Evolutionary conservation across 2,113 vertebrate genomes (phyloP), one percentile per base, ranked within the genome.

Genomic region (Hassar affinis): DNA sequence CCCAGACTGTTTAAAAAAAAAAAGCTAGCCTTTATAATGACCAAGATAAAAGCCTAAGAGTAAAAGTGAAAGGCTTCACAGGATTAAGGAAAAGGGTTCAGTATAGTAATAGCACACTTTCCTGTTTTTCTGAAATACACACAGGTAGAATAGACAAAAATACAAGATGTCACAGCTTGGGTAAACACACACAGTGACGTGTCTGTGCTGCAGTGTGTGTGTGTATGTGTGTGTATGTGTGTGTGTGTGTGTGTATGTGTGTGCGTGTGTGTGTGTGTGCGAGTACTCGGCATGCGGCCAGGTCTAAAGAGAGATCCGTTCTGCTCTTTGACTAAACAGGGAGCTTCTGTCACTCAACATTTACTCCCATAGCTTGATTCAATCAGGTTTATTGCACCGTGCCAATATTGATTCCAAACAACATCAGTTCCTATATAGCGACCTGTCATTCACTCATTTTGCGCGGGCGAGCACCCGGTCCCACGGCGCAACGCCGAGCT

Each of bases 391-490:
- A 77, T 62, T 72, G 74, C 57, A 30, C 61, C 35, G 64, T 72
- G 82, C 79, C 76, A 69, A 81, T 77, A 56, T 64, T 45, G 54
- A 81, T 54, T 84, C 72, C 30, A 69, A 68, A 84, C 62, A 68
- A 51, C 82, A 77, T 52, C 49, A 68, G 86, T 75, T 84, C 62
- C 72, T 35, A 81, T 78, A 47, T 49, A 66, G 22, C 22, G 11
- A 79, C 66, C 51, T 59, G 74, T 85, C 83, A 87, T 56, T 85
- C 57, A 87, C 76, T 82, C 77, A 45, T 42, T 71, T 81, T 80
- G 62, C 80, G 62, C 30, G 49, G 66, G 20, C 4, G 33, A 64
- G 74, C 75, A 74, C 59, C 56, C 56, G 42, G 15, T 42, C n/a
- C 42, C 25, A 38, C 42, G 1, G 18, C 33, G 12, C 66, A 11